Base-by-base conservation (phyloP, 1,140 invertebrate species). In the Meloidogyne floridensis region DNA sequence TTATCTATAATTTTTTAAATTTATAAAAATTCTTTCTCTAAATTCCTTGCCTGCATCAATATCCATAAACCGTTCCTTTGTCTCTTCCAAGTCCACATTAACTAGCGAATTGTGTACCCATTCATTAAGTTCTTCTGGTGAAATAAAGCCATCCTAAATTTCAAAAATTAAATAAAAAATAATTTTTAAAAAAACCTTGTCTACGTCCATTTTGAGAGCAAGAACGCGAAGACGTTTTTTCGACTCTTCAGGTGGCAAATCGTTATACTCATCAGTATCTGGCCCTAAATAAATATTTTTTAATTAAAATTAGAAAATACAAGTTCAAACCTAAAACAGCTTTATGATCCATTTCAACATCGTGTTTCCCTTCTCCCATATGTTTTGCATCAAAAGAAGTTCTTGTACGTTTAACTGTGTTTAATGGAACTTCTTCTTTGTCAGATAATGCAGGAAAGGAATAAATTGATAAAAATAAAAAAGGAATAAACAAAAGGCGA, bases 181-280 rank as follows among this genome's bases (percentile, higher is more conserved):
- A 32, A 32, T 32, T 32, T 32, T 32, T 2, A 32, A 6, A 65
- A 91, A 93, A 86, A 94, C 93, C 84, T 93, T 92, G 90, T 95
- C 93, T 20, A 93, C 90, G 92, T 98, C 96, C 95, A 98, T 98
- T 91, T 95, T 94, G 3, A 92, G 92, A n/a, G 96, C 92, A 32
- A 98, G 91, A 77, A 94, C 92, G 56, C 91, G 91, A 1, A 98
- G 92, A 81, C 95, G 92, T 87, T 92, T 92, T 89, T 95, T 95
- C 0, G 96, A 93, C 91, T 98, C 96, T 87, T 95, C 94, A 6
- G 94, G 93, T 47, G 93, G 92, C 18, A 98, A 91, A 85, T 94
- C 93, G 89, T 97, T 95, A 92, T 94, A 98, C 91, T 98, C 95
- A 91, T 97, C 94, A 0, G 95, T 95, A 77, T 94, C 93, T 87